Evolutionary conservation across 2,888 invertebrate species (phyloP), one percentile per base, ranked within the genome.

Genomic region (Adela reaumurella): DNA sequence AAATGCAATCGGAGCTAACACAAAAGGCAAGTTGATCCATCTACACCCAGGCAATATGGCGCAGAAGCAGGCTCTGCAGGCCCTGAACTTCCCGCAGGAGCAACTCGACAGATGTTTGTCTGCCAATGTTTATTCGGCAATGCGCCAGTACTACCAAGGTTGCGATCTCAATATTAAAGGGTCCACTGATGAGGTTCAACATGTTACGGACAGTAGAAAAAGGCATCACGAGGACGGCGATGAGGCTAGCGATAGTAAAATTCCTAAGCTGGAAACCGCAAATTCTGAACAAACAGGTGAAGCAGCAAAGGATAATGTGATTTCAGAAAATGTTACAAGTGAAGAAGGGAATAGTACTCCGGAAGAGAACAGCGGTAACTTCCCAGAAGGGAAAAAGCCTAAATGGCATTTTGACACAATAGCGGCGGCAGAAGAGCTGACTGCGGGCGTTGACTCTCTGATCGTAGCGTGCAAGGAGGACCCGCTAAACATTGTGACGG

Each of bases 401-500:
- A 83, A 82, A 56, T 90, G 89, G 89, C 83, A 87, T 59, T 64
- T 81, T 56, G 87, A 88, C 46, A 88, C 89, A 59, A 83, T 85
- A 57, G 70, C 74, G 47, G 89, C 89, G 1, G 81, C 86, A 42
- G 72, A 81, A 49, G 60, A 88, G 35, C 70, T 92, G 53, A 71
- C 76, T 46, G 63, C 68, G 0, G 86, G 87, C 71, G 85, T 89
- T 53, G 90, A 93, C 68, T 87, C 89, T 5, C 72, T 94, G 48
- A 81, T 90, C 1, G 84, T 97, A 53, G 86, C 88, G 2, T 85
- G 89, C 49, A 93, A 89, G 66, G 94, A 94, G 65, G 92, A 97
- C 71, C 96, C 97, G 0, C 70, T 85, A 8, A 89, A 86, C 57
- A 86, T 97, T 54, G 82, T 92, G 19, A 83, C 86, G 57, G 85